phyloP scores from a whole-genome alignment of 2,888 invertebrate genomes.

The Synanthedon andrenaeformis region DNA sequence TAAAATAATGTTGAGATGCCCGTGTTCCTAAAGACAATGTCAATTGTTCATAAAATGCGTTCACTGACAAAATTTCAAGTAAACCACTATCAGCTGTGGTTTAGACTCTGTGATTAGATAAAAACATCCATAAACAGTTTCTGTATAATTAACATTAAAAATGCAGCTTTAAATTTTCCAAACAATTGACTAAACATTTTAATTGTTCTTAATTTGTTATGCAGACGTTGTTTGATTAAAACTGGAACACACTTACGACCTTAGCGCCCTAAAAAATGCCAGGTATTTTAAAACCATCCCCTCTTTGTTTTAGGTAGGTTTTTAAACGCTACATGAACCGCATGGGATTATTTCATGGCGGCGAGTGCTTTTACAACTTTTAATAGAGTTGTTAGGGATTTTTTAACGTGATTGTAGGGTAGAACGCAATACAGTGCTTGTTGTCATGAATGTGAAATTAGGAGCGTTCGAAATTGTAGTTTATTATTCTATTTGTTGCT shows the following conservation, averaged over 20 bases:
- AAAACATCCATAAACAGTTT: neutral
- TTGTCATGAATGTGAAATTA: neutral
- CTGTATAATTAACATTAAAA: neutral
- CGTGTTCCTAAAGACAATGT: too few relatives aligned
- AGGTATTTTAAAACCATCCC: neutral
- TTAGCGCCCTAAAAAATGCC: neutral
- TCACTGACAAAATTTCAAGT: too few relatives aligned
- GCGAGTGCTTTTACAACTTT: conserved; percentile 20
- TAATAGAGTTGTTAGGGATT: conserved; percentile 21
- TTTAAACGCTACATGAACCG: neutral
- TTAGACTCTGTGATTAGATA: too few relatives aligned
- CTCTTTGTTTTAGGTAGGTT: neutral
- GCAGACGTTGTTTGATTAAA: neutral
- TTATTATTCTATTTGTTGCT: neutral
- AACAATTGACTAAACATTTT: neutral
- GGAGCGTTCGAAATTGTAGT: neutral
- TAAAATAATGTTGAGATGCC: too few relatives aligned
- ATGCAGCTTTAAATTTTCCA: neutral
- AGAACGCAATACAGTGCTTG: neutral
- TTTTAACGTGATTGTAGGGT: neutral
- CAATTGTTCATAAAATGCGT: too few relatives aligned
- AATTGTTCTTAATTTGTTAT: neutral
- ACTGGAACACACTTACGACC: neutral
- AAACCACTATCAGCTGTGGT: too few relatives aligned
- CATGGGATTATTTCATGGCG: conserved; percentile 2